These are phyloP conservation scores for Diaperis boleti DNA, from an alignment of 2,888 invertebrate genomes.

Conservation along the genomic window DNA sequence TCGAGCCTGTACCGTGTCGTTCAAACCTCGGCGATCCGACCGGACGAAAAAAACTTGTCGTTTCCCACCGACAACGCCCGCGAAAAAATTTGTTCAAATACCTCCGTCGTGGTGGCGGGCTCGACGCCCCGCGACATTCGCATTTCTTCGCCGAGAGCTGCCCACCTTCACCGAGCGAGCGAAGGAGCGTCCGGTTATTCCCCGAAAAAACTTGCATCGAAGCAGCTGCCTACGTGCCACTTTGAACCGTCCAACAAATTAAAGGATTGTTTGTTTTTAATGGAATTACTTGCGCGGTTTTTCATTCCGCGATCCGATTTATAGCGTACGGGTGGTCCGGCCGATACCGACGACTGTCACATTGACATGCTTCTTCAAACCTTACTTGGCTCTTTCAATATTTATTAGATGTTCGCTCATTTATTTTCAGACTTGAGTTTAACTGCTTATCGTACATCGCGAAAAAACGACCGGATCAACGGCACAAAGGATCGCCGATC, in stretches of 20 bases:
- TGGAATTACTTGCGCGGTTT: conserved; percentile 44
- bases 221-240: conserved; percentile 18
- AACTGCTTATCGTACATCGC: conserved; percentile 50
- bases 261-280: conserved; percentile 31
- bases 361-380: conserved; percentile 64
- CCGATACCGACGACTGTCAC: conserved; percentile 57
- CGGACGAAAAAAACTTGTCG: too few relatives aligned
- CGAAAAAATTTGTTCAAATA: too few relatives aligned
- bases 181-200: conserved; percentile 1
- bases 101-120: too few relatives aligned
- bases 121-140: neutral
- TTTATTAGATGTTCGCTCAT: conserved; percentile 57
- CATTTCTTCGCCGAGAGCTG: neutral
- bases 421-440: conserved; percentile 48
- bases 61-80: too few relatives aligned
- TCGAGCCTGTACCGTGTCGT: too few relatives aligned
- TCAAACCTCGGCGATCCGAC: too few relatives aligned
- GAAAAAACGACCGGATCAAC: conserved; percentile 47
- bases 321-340: conserved; percentile 60
- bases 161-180: neutral
- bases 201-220: conserved; percentile 10
- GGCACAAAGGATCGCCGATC: conserved; percentile 50
- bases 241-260: conserved; percentile 31
- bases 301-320: conserved; percentile 51
- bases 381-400: conserved; percentile 61